These are phyloP conservation scores for Tupiocoris notatus DNA, from an alignment of 2,888 invertebrate genomes.

Conservation along the genomic window DNA sequence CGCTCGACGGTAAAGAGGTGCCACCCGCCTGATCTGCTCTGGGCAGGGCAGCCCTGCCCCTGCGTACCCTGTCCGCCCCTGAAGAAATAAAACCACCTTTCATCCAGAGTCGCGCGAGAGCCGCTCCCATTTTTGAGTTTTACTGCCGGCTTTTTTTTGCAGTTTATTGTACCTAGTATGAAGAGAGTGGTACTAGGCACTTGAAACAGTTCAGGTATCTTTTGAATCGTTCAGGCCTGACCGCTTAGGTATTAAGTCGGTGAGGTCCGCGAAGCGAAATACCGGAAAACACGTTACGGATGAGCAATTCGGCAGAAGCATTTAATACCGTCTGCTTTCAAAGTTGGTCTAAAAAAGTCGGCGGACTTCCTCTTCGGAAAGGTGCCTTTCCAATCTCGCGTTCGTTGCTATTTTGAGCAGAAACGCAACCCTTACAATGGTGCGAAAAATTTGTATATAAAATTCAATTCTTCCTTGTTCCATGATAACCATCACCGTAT, in stretches of 20 bases:
- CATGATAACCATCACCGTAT: too few species aligned
- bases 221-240: not conserved
- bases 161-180: not conserved
- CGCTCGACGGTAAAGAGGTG: not conserved
- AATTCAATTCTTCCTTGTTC: too few species aligned
- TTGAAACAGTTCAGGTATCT: not conserved
- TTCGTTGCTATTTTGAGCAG: too few species aligned
- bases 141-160: not conserved
- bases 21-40: not conserved
- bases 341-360: not conserved
- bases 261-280: not conserved
- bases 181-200: not conserved
- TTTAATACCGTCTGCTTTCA: not conserved
- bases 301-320: not conserved
- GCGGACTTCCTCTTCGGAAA: not conserved
- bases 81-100: not conserved
- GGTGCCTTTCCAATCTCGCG: not conserved
- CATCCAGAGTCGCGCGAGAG: not conserved
- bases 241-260: not conserved
- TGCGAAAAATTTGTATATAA: too few species aligned
- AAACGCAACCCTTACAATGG: too few species aligned
- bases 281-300: not conserved
- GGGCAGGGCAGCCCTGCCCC: not conserved
- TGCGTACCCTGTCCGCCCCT: not conserved
- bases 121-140: not conserved